Evolutionary conservation across 2,797 vertebrate genomes (phyloP).

Genomic region (Heteromormyrus szaboi): DNA sequence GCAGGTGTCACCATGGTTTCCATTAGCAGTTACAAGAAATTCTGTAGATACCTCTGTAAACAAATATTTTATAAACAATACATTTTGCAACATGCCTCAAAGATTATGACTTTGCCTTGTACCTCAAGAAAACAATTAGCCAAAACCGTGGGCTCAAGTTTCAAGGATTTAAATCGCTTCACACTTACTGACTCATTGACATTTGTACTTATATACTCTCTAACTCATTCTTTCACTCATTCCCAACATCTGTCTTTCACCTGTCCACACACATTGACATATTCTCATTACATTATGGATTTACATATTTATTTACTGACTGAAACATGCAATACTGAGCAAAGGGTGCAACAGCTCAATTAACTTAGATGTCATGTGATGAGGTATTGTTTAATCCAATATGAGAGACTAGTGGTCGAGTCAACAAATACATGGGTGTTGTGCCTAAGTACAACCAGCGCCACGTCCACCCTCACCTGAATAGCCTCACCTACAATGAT

Average conservation of each 20-base stretch:
- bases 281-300: background rate
- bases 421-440: background rate
- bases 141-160: constrained; percentile 60
- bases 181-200: background rate
- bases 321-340: background rate
- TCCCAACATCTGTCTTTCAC: background rate
- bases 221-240: background rate
- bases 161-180: background rate
- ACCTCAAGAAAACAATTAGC: constrained; percentile 55
- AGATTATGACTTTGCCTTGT: constrained; percentile 56
- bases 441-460: background rate
- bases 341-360: background rate
- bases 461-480: background rate
- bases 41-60: background rate
- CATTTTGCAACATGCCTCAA: constrained; percentile 58
- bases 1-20: constrained; percentile 5
- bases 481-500: background rate
- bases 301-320: background rate
- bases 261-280: background rate
- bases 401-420: background rate
- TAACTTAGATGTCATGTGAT: background rate
- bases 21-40: background rate
- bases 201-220: background rate
- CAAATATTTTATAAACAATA: background rate
- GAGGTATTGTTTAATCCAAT: background rate